Conservation (phyloP, 2,888 invertebrate species). For the Octodonta nipae region DNA sequence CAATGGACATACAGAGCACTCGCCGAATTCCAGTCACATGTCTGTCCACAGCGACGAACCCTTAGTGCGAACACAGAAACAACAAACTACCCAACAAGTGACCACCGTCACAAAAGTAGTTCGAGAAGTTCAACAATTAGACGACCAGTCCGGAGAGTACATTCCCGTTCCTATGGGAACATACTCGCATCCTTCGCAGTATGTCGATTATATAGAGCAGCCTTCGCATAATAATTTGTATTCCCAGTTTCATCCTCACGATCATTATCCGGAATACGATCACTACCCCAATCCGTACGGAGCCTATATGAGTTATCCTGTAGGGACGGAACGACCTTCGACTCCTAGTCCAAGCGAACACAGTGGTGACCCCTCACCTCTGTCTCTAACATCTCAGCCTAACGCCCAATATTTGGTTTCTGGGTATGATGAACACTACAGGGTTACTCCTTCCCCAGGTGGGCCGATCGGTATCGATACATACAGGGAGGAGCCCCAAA, state of each 20-base stretch:
- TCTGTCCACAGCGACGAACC: conserved; percentile 41
- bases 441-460: conserved; percentile 52
- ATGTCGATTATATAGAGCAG: conserved; percentile 39
- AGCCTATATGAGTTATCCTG: conserved; percentile 35
- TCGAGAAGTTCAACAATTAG: conserved; percentile 47
- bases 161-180: conserved; percentile 38
- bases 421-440: conserved; percentile 53
- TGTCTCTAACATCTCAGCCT: conserved; percentile 35
- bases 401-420: conserved; percentile 45
- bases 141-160: conserved; percentile 43
- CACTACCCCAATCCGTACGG: conserved; percentile 42
- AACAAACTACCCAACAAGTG: conserved; percentile 56
- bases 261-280: conserved; percentile 45
- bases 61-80: conserved; percentile 49
- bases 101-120: conserved; percentile 57
- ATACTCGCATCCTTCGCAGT: conserved; percentile 35
- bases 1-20: conserved; percentile 53
- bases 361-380: conserved; percentile 42
- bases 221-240: conserved; percentile 37
- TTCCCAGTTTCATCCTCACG: conserved; percentile 38
- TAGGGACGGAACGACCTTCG: conserved; percentile 38
- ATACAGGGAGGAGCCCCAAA: conserved; percentile 47
- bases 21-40: conserved; percentile 44
- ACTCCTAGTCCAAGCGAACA: conserved; percentile 44
- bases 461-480: conserved; percentile 46